Evolutionary conservation across 1,140 invertebrate species (phyloP), one percentile per base, ranked within the genome.

Genomic region (Teleogryllus occipitalis): DNA sequence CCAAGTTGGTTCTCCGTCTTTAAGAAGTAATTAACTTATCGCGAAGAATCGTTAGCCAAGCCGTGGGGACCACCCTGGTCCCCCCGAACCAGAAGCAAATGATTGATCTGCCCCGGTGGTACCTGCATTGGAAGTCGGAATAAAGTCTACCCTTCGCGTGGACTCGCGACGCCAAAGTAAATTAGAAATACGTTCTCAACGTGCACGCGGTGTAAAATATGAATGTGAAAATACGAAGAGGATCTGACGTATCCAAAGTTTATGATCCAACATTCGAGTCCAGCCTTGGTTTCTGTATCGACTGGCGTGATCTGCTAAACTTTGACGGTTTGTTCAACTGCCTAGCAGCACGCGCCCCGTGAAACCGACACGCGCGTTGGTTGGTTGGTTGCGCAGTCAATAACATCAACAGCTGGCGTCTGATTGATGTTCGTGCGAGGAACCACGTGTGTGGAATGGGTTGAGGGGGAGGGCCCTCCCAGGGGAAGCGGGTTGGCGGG

Each of bases 11-110:
- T 65, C 54, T 39, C 2, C 54, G 18, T 65, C 54, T 65, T 65
- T 65, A 65, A 65, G 54, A 65, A 65, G 54, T 65, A 65, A 65
- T 65, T 65, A 65, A 65, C 54, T 65, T 65, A 65, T 65, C 54
- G 54, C 18, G 18, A 18, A 65, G 54, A 65, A 18, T 65, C 54
- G 54, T 65, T 65, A 65, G 18, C 54, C 18, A 2, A 7, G 10
- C 10, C 54, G 54, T 3, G 54, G 18, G 54, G 18, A 65, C 10
- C 27, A 5, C 5, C 27, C 27, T 65, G 54, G 54, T 14, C 2
- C 18, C 2, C 18, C 54, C 18, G 18, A 0, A 7, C 54, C 54
- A 65, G 18, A 39, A 18, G 18, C 54, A 65, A 65, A 65, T 18
- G 54, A 65, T 65, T 65, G 54, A 65, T 65, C 3, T 39, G 27